phyloP scores from a whole-genome alignment of 2,113 vertebrate species.

The Origma solitaria region DNA sequence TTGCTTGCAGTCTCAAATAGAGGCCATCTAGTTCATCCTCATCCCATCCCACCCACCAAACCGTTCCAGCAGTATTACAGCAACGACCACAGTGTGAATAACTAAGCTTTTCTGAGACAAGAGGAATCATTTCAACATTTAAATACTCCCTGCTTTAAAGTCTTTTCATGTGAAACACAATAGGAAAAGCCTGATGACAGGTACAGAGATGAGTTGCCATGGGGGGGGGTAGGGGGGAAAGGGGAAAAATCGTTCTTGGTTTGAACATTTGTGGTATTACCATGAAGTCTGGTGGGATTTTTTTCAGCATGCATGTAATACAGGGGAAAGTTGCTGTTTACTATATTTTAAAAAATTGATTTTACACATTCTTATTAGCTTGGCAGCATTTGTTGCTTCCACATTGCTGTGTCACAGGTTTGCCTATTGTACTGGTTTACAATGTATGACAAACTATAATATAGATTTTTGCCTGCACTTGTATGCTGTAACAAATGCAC shows the following conservation, averaged over 20 bases:
- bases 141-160: not conserved
- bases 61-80: constrained; percentile 55
- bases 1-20: constrained; percentile 56
- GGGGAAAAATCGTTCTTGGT: not conserved
- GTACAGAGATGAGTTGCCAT: not conserved
- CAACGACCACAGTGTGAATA: not conserved
- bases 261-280: not conserved
- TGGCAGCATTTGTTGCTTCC: constrained; percentile 63
- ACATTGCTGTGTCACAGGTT: constrained; percentile 61
- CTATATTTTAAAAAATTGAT: not conserved
- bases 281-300: not conserved
- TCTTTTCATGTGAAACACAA: not conserved
- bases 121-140: not conserved
- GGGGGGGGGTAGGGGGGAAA: not conserved
- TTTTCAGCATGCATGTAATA: not conserved
- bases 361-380: constrained; percentile 55
- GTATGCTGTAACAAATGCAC: constrained; percentile 60
- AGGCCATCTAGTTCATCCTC: constrained; percentile 45
- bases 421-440: constrained; percentile 74
- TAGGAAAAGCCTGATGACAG: not conserved
- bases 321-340: constrained; percentile 34
- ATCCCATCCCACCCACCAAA: constrained; percentile 56
- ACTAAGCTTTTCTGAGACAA: constrained; percentile 3
- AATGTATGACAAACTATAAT: constrained; percentile 55
- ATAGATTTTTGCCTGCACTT: constrained; percentile 67